Evolutionary conservation across 2,888 invertebrate genomes (phyloP).

Genomic region (Ophioninae sp.): DNA sequence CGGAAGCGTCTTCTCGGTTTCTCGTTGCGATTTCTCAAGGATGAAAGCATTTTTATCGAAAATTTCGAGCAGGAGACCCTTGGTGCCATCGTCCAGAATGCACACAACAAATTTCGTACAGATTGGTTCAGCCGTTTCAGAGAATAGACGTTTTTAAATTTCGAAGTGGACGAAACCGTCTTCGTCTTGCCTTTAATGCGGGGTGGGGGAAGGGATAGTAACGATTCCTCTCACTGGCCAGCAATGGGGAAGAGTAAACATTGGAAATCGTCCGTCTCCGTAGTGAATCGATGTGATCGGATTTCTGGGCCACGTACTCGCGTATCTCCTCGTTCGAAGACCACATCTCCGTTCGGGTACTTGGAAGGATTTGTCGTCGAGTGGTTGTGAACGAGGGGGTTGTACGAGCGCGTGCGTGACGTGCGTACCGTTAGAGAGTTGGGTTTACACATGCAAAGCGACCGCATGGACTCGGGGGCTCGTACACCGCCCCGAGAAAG

Average conservation of each 20-base stretch:
- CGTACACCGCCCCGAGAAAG: slow-evolving; percentile 18
- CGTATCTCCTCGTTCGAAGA: slow-evolving; percentile 7
- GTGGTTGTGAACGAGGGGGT: slow-evolving; percentile 48
- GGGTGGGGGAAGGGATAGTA: no score
- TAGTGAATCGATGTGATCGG: slow-evolving; percentile 45
- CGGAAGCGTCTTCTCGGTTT: no score
- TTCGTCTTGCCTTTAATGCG: no score
- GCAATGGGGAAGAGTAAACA: no score
- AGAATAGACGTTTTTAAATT: no score
- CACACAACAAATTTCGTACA: no score
- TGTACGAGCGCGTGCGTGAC: slow-evolving; percentile 61
- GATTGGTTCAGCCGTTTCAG: no score
- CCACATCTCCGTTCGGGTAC: slow-evolving; percentile 26
- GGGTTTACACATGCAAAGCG: slow-evolving; percentile 47
- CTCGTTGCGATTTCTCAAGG: no score
- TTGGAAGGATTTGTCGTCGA: slow-evolving; percentile 44
- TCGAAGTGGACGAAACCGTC: no score
- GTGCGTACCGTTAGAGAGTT: slow-evolving; percentile 53
- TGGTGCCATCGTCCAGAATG: no score
- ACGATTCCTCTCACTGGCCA: slow-evolving; percentile 24
- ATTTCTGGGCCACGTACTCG: slow-evolving; percentile 36
- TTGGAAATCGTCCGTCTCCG: background rate
- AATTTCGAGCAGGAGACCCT: no score
- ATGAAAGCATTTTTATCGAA: no score
- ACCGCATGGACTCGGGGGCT: background rate